Evolutionary conservation across 2,888 invertebrate genomes (phyloP), one percentile per base, ranked within the genome.

Genomic region (Latrodectus elegans): DNA sequence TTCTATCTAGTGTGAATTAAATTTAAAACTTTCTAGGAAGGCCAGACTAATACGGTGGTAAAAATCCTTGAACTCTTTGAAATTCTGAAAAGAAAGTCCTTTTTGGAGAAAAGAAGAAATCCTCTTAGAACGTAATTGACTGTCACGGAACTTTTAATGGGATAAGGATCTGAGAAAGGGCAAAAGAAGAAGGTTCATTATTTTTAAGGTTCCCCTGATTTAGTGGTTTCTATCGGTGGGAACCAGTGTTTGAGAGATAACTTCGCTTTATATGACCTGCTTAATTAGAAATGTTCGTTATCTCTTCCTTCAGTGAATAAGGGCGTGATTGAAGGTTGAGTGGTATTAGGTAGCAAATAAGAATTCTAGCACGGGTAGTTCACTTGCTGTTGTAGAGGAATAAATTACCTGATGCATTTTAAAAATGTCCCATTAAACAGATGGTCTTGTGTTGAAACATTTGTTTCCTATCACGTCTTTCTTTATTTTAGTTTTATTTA

Each of bases 91-190:
- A 55, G 55, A 55, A 55, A 55, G 55, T 14, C 55, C 11, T 55
- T 15, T 14, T 15, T 15, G 55, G 55, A 55, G 15, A 51, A 53
- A 17, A 65, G 51, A 52, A 52, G 53, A 73, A 73, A 71, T 60
- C 52, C 65, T 73, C 53, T 81, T 49, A 81, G 67, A 73, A 49
- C 76, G 52, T 81, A 81, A 81, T 81, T 81, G 81, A 81, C 64
- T 81, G 81, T 53, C 81, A 12, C 49, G 52, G 73, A 81, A 73
- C 81, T 81, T 73, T 73, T 73, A 81, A 81, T 81, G 53, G 73
- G 52, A 81, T 65, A 65, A 74, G 60, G 52, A 72, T 60, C 52
- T 71, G 38, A 12, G 12, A 15, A 14, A 15, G 14, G 11, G 49
- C 71, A 71, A 71, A 49, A 71, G 26, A 71, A 71, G 73, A 83